These are phyloP conservation scores for Crenichthys baileyi DNA, from an alignment of 2,797 vertebrate species.

Conservation along the genomic window DNA sequence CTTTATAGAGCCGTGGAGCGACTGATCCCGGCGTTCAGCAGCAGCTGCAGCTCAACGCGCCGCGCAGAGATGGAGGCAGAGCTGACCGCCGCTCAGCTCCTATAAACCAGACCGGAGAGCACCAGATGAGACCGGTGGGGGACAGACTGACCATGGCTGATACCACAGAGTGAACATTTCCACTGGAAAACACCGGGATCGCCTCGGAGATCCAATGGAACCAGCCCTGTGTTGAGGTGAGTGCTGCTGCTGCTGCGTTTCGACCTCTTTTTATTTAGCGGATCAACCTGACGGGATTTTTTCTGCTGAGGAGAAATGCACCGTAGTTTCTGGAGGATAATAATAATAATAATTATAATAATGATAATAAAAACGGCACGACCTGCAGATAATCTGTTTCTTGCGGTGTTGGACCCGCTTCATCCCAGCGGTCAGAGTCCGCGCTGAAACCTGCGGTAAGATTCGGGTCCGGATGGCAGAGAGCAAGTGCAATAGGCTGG, in stretches of 20 bases:
- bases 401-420: constrained; percentile 28
- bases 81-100: constrained; percentile 31
- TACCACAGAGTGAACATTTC: constrained; percentile 23
- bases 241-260: constrained; percentile 38
- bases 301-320: not conserved
- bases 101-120: constrained; percentile 12
- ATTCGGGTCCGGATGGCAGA: constrained; percentile 1
- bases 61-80: constrained; percentile 60
- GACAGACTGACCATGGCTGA: constrained; percentile 18
- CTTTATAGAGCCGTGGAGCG: constrained; percentile 23
- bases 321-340: constrained; percentile 10
- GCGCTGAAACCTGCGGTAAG: constrained; percentile 4
- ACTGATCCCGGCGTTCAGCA: constrained; percentile 35
- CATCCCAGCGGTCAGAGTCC: constrained; percentile 27
- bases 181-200: constrained; percentile 9
- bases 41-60: constrained; percentile 43
- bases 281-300: constrained; percentile 14
- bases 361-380: not conserved
- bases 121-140: not conserved
- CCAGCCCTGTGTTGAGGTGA: constrained; percentile 73
- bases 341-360: not conserved
- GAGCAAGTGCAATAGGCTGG: constrained; percentile 36
- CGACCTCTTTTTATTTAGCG: constrained; percentile 27
- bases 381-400: constrained; percentile 10
- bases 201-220: constrained; percentile 52